phyloP scores from a whole-genome alignment of 2,888 invertebrate species.

The Volucella bombylans region DNA sequence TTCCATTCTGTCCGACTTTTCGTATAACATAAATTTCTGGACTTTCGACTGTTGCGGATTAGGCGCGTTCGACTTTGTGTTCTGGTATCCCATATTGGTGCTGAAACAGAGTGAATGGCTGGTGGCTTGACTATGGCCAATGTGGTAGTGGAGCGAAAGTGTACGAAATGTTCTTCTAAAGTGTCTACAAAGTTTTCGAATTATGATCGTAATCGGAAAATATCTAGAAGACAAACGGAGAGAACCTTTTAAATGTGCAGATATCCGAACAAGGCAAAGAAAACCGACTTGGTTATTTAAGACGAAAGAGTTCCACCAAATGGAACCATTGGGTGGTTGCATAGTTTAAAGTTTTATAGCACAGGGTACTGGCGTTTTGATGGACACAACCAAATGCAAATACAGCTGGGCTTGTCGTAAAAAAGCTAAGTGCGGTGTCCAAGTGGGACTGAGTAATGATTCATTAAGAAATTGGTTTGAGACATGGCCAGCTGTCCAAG shows the following conservation, averaged over 20 bases:
- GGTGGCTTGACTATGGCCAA: too few relatives aligned
- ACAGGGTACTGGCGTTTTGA: conserved; percentile 9
- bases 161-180: conserved; percentile 32
- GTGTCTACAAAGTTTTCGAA: conserved; percentile 64
- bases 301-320: conserved; percentile 7
- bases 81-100: not conserved
- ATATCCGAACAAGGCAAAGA: conserved; percentile 27
- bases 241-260: conserved; percentile 21
- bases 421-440: too few relatives aligned
- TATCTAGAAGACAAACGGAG: conserved; percentile 51
- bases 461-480: too few relatives aligned
- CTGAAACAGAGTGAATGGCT: not conserved
- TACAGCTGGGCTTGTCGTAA: too few relatives aligned
- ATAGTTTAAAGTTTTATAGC: not conserved
- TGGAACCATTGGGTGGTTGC: too few relatives aligned
- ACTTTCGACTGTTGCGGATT: conserved; percentile 58
- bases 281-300: conserved; percentile 20
- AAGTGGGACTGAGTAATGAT: too few relatives aligned
- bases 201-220: conserved; percentile 60
- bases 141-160: not conserved
- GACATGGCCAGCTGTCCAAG: too few relatives aligned
- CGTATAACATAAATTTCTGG: conserved; percentile 51
- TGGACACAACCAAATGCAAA: not conserved
- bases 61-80: not conserved
- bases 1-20: conserved; percentile 2